Conservation (phyloP, 2,113 vertebrate species). For the Poeciliopsis retropinna region DNA sequence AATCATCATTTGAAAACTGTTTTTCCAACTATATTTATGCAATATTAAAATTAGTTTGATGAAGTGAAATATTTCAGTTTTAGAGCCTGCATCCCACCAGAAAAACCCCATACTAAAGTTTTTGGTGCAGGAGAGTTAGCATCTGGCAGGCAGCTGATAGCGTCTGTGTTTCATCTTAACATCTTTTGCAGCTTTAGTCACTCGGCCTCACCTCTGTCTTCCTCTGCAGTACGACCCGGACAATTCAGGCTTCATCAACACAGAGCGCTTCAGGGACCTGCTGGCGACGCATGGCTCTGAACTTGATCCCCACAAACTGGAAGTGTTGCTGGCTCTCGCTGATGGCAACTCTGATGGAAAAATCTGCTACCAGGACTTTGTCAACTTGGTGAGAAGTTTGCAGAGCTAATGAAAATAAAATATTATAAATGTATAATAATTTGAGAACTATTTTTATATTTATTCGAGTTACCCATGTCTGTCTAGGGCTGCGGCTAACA, state of each 20-base stretch:
- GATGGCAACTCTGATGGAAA: constrained; percentile 92
- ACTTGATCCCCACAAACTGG: constrained; percentile 94
- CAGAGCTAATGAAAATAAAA: background rate
- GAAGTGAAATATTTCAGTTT: background rate
- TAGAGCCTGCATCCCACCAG: no score
- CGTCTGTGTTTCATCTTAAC: background rate
- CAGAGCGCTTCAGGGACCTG: constrained; percentile 90
- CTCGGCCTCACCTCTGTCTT: constrained; percentile 24
- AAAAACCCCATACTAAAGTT: background rate
- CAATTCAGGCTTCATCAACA: constrained; percentile 94
- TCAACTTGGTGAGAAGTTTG: constrained; percentile 90
- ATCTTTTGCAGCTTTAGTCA: background rate
- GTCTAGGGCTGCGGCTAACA: no score
- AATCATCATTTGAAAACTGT: no score
- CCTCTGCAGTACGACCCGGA: constrained; percentile 89
- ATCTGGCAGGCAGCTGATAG: background rate
- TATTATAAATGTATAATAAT: no score
- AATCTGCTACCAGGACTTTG: constrained; percentile 97
- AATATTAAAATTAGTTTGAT: background rate
- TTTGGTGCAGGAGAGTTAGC: no score
- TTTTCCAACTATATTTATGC: no score
- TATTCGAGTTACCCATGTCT: no score
- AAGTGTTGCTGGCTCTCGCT: constrained; percentile 93
- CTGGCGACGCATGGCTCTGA: constrained; percentile 89
- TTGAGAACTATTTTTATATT: no score